phyloP scores from a whole-genome alignment of 2,113 vertebrate species.

The Megatriorchis doriae region DNA sequence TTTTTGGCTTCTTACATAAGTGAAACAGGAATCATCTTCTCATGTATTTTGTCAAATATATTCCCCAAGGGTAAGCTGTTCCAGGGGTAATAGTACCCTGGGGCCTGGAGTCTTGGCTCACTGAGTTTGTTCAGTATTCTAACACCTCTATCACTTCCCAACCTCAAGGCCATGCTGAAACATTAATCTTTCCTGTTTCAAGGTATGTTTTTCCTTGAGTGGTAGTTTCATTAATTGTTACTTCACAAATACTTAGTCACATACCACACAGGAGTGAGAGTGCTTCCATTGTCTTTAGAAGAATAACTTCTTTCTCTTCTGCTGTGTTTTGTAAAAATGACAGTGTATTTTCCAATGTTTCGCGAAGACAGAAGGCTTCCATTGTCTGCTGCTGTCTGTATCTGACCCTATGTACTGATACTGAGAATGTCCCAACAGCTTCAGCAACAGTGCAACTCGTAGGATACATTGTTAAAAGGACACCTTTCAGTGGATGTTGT shows the following conservation, averaged over 20 bases:
- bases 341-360: background rate
- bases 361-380: background rate
- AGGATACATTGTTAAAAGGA: background rate
- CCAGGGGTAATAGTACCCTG: background rate
- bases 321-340: background rate
- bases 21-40: background rate
- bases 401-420: background rate
- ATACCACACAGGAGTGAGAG: rapidly evolving
- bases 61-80: background rate
- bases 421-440: background rate
- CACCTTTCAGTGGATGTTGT: background rate
- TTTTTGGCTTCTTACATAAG: background rate
- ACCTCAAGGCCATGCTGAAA: background rate
- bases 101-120: background rate
- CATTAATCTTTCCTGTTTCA: background rate
- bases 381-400: background rate
- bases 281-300: background rate
- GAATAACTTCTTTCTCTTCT: background rate
- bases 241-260: background rate
- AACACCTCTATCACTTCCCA: background rate
- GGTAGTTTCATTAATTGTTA: background rate
- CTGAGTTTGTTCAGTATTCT: background rate
- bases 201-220: background rate
- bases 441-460: background rate
- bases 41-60: background rate